Evolutionary conservation across 2,888 invertebrate species (phyloP), one percentile per base, ranked within the genome.

Genomic region (Rhamnusium bicolor): DNA sequence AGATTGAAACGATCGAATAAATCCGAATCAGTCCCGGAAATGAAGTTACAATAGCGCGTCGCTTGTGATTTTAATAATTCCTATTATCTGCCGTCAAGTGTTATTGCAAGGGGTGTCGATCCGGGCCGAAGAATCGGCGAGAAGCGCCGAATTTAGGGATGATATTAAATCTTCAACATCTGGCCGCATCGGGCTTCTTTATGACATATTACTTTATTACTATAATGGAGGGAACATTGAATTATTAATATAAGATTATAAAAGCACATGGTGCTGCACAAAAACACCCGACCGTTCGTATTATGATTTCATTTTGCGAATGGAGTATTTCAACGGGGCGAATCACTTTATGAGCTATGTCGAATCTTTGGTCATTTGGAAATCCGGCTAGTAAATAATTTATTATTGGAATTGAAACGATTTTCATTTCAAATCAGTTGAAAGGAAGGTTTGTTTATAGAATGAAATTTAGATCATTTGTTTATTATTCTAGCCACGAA

Each of bases 121-220:
- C 12, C 29, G 18, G 18, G 18, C 72, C 81, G 80, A 80, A 71
- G 73, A 70, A 18, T 32, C 54, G 46, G 27, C 67, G 67, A 56
- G 5, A 2, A 4, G 8, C 10, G 56, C 66, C 80, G 79, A 80
- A 68, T 73, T 54, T 40, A 29, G 82, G 82, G 82, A 83, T 82
- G 84, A 87, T 88, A 88, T 88, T 88, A 88, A 87, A 88, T 86
- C 86, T 86, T 83, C 85, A 82, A 84, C 88, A 88, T 86, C 87
- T 88, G 88, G 87, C 81, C 84, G 83, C 84, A 83, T 84, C 83
- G 84, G 84, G 84, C 83, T 85, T 85, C 85, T 86, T 87, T 86
- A 87, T 88, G 87, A 87, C 87, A 87, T 88, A 88, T 88, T 88
- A 88, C 88, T 88, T 87, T 88, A 88, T 88, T 87, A 88, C 87